These are phyloP conservation scores for Sarcophaga rosellei DNA, from an alignment of 2,888 invertebrate species.

Conservation along the genomic window DNA sequence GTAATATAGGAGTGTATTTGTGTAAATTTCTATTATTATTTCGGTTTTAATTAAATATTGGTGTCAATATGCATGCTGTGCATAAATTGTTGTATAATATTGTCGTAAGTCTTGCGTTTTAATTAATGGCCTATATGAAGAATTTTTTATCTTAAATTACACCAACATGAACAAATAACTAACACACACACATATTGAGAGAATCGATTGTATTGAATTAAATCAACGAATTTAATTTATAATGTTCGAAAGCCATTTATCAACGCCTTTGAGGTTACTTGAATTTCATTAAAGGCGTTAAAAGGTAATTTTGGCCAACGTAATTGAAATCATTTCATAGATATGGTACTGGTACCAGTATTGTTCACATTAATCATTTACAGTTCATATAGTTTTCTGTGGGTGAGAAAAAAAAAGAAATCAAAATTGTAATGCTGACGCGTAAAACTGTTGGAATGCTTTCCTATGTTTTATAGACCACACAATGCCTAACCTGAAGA, in stretches of 20 bases:
- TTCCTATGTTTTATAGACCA: too few species aligned
- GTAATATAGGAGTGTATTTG: not conserved
- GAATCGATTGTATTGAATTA: not conserved
- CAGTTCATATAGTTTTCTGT: too few species aligned
- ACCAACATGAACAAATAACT: not conserved
- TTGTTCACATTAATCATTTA: too few species aligned
- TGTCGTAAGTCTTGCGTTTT: conserved; percentile 37
- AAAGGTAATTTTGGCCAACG: not conserved
- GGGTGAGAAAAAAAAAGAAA: too few species aligned
- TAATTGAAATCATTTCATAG: too few species aligned
- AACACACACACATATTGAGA: not conserved
- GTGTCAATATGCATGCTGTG: conserved; percentile 45
- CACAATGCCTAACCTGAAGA: too few species aligned
- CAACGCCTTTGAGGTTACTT: not conserved
- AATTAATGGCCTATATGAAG: conserved; percentile 43
- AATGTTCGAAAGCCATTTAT: conserved; percentile 27
- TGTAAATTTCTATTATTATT: not conserved
- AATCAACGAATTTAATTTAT: conserved; percentile 38
- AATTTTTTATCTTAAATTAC: not conserved
- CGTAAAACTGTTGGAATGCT: too few species aligned
- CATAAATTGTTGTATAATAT: conserved; percentile 51
- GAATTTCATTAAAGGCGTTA: not conserved
- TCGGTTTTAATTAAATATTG: conserved; percentile 57
- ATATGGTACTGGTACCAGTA: too few species aligned
- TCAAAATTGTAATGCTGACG: too few species aligned